Conservation (phyloP, 2,888 invertebrate species). For the Brenthis hecate region DNA sequence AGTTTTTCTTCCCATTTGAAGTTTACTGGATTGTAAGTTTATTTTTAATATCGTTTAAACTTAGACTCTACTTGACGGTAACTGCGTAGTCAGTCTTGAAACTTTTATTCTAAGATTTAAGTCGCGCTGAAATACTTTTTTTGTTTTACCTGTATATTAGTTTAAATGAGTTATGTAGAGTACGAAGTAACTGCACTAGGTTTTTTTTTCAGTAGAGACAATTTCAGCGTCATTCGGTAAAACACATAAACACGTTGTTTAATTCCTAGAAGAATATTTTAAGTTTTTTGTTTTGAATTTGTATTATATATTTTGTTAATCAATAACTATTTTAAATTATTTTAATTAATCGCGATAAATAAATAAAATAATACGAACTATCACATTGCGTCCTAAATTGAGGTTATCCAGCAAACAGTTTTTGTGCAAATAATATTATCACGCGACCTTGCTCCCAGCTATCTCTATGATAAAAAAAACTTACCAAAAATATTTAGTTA, state of each 20-base stretch:
- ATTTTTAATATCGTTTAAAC: background rate
- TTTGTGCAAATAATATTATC: constrained; percentile 81
- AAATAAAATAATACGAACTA: constrained; percentile 12
- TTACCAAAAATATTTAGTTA: constrained; percentile 45
- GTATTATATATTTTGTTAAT: constrained; percentile 1
- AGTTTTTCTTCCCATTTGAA: background rate
- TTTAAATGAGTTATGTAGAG: too few relatives aligned
- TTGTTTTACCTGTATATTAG: background rate
- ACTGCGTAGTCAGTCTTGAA: background rate
- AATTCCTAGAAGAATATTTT: too few relatives aligned
- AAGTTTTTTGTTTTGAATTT: too few relatives aligned
- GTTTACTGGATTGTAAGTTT: background rate
- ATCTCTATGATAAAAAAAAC: constrained; percentile 53
- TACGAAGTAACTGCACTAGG: too few relatives aligned
- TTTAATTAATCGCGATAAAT: constrained; percentile 2
- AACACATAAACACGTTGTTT: too few relatives aligned
- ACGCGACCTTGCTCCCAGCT: constrained; percentile 79
- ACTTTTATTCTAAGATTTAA: background rate
- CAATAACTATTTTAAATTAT: background rate
- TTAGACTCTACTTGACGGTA: background rate
- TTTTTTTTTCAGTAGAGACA: too few relatives aligned
- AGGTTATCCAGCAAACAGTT: constrained; percentile 80
- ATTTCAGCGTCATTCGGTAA: too few relatives aligned
- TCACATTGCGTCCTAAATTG: constrained; percentile 58
- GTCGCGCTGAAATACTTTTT: background rate